Evolutionary conservation across 2,888 invertebrate genomes (phyloP).

Genomic region (Leucophenga maculata): DNA sequence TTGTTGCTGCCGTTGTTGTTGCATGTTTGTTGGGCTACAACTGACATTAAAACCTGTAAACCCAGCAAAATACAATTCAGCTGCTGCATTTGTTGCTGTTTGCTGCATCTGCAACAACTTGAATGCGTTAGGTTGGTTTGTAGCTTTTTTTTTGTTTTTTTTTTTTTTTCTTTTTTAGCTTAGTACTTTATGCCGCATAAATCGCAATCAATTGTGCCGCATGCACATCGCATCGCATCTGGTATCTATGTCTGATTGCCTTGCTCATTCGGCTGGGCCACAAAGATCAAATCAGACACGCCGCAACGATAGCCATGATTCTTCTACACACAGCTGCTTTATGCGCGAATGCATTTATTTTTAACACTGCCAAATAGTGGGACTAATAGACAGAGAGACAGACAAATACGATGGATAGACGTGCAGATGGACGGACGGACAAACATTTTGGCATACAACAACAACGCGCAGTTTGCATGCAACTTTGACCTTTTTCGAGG

Average conservation of each 20-base stretch:
- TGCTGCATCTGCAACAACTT: too few species aligned
- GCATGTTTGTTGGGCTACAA: too few species aligned
- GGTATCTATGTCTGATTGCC: neutral
- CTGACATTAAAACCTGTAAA: too few species aligned
- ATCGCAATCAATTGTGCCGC: neutral
- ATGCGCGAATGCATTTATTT: neutral
- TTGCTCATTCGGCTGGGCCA: neutral
- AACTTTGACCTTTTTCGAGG: slow-evolving; percentile 60
- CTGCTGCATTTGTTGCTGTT: too few species aligned
- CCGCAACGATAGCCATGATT: slow-evolving; percentile 7
- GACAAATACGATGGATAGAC: neutral
- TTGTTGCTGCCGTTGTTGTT: too few species aligned
- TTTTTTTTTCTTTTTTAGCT: too few species aligned
- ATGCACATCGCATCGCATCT: too few species aligned
- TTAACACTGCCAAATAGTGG: too few species aligned
- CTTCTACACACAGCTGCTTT: neutral
- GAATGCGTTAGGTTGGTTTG: too few species aligned
- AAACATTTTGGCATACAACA: neutral
- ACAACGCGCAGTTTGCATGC: slow-evolving; percentile 30
- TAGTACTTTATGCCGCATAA: neutral
- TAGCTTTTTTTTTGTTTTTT: too few species aligned
- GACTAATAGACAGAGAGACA: neutral
- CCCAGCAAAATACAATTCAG: too few species aligned
- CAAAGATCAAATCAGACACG: slow-evolving; percentile 1
- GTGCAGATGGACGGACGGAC: neutral